Base-by-base conservation (phyloP, 2,797 vertebrate species). In the Australoheros facetus region DNA sequence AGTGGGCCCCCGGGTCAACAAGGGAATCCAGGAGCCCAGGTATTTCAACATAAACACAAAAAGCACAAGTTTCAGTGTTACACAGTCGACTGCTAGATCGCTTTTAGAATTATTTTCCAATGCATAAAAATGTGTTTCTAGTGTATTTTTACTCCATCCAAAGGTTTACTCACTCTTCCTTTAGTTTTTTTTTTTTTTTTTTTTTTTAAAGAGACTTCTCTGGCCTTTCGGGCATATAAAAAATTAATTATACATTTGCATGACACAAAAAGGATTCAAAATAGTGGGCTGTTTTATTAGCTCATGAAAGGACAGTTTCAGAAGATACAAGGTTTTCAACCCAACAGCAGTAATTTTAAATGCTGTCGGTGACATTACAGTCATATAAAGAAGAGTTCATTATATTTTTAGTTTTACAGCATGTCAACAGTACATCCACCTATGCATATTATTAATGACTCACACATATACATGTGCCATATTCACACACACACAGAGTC, bases 21-120 rank as follows among this genome's bases (percentile, higher is more conserved):
- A 82, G 98, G 97, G 75, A 98, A 96, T 81, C 97, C 97, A 2
- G 97, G 98, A 70, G 77, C 91, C 1, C 97, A 98, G 96, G 98
- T 91, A 81, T 54, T 10, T 23, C 13, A 80, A 23, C 14, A 80
- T 30, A 21, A 19, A 7, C 28, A 58, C 9, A 48, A 51, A 56
- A 71, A 21, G 4, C 34, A n/a, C 51, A 42, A 19, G 8, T 54
- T 54, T 51, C 26, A 69, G 64, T 51, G 0, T 69, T 69, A 30
- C 17, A 51, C 42, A 69, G 26, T 51, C 30, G 26, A 16, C 17
- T 13, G 12, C 2, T 1, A 69, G 42, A 51, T 30, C 19, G 42
- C 16, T 19, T 48, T 30, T 64, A 26, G 21, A 42, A 71, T 19
- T 54, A 12, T 34, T 9, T 71, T 56, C 26, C 14, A 23, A 26